Base-by-base conservation (phyloP, 2,797 vertebrate species). In the Acrocephalus scirpaceus region DNA sequence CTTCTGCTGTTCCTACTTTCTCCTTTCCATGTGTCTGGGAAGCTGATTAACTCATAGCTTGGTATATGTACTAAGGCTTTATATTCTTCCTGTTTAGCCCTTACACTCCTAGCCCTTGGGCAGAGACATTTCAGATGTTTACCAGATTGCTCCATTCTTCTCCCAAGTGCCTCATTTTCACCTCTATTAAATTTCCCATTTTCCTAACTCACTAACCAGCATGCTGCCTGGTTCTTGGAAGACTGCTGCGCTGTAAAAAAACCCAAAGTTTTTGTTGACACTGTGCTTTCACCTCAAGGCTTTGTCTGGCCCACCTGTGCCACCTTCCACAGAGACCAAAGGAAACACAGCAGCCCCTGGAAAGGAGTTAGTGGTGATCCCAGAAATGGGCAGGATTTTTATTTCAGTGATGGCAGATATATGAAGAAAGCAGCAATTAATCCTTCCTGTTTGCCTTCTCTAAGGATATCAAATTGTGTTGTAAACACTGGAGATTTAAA, bases 101-200 rank as follows among this genome's bases (percentile, higher is more conserved):
- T 94, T 73, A 48, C 17, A 76, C 42, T 91, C 50, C 57, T 61
- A 53, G 72, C 67, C 76, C 27, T 92, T 64, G 84, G 88, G 92
- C 74, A 95, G 86, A 91, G 77, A 82, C 74, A 56, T 86, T 93
- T 96, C 88, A 94, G 84, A 92, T 93, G 88, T 93, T 95, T 95
- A 96, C 86, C 88, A 92, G 90, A 79, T 81, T 90, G 73, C 64
- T 87, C 50, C 45, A 4, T 65, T 88, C 69, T 75, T 92, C 78
- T 93, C 93, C 91, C 93, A 80, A 82, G 84, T 69, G 94, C 78
- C 86, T 93, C 86, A 79, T 95, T 95, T 96, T 95, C 89, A 83
- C 84, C 57, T 92, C 78, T 96, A 50, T 90, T 93, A 91, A 94
- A 96, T 97, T 92, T 95, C 85, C 95, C 75, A 58, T 89, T 94